Evolutionary conservation across 2,888 invertebrate species (phyloP).

Genomic region (Panopea generosa): DNA sequence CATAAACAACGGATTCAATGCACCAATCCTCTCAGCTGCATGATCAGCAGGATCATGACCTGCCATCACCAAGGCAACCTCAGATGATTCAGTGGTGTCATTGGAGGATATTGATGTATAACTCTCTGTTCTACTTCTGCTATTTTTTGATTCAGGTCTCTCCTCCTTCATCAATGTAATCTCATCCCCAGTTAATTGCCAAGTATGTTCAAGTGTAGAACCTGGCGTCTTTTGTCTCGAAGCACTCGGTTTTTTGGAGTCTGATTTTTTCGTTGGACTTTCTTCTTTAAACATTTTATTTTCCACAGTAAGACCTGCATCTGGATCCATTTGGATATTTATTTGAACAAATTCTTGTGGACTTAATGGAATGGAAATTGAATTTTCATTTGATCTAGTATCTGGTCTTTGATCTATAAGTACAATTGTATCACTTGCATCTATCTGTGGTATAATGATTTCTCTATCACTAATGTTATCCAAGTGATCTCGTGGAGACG

Average conservation of each 20-base stretch:
- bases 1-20: conserved; percentile 19
- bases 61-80: conserved; percentile 20
- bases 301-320: conserved; percentile 41
- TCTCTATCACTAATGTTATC: no score
- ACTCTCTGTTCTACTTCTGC: conserved; percentile 34
- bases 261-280: neutral
- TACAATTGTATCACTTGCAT: no score
- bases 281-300: conserved; percentile 40
- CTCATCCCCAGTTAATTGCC: conserved; percentile 48
- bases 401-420: no score
- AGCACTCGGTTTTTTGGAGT: neutral
- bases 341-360: conserved; percentile 50
- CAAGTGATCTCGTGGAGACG: no score
- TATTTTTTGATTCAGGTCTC: conserved; percentile 35
- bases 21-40: conserved; percentile 15
- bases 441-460: no score
- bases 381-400: no score
- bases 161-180: conserved; percentile 39
- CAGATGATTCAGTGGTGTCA: conserved; percentile 37
- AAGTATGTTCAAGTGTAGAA: conserved; percentile 48
- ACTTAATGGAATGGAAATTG: neutral
- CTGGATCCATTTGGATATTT: conserved; percentile 47
- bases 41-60: conserved; percentile 12
- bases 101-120: conserved; percentile 30
- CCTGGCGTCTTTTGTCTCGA: conserved; percentile 1